These are phyloP conservation scores for Theropithecus gelada DNA, from an alignment of 2,113 vertebrate genomes.

Conservation along the genomic window DNA sequence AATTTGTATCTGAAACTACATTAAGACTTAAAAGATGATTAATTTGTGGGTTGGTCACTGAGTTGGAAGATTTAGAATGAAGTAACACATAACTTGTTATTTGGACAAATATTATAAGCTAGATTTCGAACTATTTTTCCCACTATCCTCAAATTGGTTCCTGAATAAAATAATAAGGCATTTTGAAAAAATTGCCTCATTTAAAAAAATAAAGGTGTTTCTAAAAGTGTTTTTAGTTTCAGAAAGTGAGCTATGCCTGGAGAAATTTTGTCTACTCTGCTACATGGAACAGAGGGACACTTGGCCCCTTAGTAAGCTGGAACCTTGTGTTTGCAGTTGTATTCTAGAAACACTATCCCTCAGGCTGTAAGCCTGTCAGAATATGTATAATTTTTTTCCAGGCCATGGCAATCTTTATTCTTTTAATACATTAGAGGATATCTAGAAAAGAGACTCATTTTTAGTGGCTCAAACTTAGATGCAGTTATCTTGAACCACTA, in stretches of 20 bases:
- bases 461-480: neutral
- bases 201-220: no score
- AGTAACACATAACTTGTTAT: neutral
- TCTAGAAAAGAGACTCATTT: neutral
- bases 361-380: neutral
- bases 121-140: neutral
- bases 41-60: neutral
- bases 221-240: neutral
- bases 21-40: neutral
- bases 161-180: neutral
- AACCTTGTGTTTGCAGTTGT: neutral
- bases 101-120: neutral
- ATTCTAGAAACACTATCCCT: neutral
- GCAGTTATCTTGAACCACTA: conserved; percentile 12
- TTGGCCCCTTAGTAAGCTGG: neutral
- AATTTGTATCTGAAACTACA: neutral
- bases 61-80: neutral
- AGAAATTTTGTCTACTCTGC: neutral
- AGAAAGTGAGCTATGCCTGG: neutral
- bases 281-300: neutral
- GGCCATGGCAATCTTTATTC: neutral
- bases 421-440: neutral
- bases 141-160: neutral
- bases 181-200: neutral
- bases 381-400: neutral